These are phyloP conservation scores for Sylvia borin DNA, from an alignment of 2,797 vertebrate genomes.

Conservation along the genomic window DNA sequence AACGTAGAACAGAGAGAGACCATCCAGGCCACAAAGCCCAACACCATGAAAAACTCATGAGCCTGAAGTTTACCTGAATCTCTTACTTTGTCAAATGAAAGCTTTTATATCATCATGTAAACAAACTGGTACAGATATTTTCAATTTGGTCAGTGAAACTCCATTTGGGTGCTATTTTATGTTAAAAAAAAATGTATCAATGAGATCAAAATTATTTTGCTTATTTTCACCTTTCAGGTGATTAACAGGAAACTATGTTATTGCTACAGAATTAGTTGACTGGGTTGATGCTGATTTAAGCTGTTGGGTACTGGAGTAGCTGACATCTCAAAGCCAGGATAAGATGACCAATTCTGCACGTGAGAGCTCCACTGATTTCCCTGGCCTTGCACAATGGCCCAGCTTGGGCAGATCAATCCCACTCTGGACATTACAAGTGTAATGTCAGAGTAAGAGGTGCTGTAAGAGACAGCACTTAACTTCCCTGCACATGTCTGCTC, in stretches of 20 bases:
- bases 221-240: neutral
- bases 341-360: neutral
- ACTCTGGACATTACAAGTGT: neutral
- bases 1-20: neutral
- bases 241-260: neutral
- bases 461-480: neutral
- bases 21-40: constrained; percentile 25
- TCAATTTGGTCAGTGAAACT: neutral
- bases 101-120: neutral
- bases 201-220: neutral
- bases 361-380: neutral
- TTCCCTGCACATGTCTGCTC: neutral
- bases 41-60: neutral
- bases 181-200: rapidly evolving
- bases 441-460: too few relatives aligned
- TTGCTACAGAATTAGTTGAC: neutral
- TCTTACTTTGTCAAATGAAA: neutral
- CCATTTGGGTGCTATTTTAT: neutral
- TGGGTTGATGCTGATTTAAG: neutral
- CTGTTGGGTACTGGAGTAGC: neutral
- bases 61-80: neutral
- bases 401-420: neutral
- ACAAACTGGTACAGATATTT: neutral
- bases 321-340: neutral
- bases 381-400: neutral